Percentiles rank a stretch among this genome's conserved stretches.
phyloP scores from a whole-genome alignment of 2,888 invertebrate genomes.

The Rhorus exstirpatorius region DNA sequence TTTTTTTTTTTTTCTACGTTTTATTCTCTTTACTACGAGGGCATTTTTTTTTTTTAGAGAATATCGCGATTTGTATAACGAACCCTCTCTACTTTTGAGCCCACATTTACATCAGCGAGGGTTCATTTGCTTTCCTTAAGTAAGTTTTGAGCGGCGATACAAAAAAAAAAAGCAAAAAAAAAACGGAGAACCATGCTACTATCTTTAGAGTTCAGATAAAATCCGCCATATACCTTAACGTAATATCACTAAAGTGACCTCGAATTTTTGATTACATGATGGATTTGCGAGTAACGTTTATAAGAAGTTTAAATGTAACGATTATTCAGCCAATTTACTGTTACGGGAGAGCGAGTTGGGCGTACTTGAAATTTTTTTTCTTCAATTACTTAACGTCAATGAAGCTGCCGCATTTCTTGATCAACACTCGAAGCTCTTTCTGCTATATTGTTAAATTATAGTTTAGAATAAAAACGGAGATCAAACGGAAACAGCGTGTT shows the following conservation, averaged over 20 bases:
- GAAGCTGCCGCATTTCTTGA: too few relatives aligned
- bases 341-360: too few relatives aligned
- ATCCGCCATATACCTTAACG: constrained; percentile 51
- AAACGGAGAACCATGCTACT: neutral
- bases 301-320: too few relatives aligned
- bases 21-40: neutral
- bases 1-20: constrained; percentile 8
- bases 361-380: neutral
- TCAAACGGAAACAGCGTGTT: constrained; percentile 15
- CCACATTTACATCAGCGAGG: constrained; percentile 44
- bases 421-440: constrained; percentile 58
- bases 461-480: constrained; percentile 23
- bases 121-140: neutral
- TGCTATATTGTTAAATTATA: constrained; percentile 36
- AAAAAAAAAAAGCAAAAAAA: constrained; percentile 25
- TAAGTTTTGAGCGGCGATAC: constrained; percentile 28
- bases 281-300: too few relatives aligned
- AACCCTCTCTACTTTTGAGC: constrained; percentile 40
- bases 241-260: too few relatives aligned
- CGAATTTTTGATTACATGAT: too few relatives aligned
- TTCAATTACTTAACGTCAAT: too few relatives aligned
- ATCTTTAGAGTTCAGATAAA: constrained; percentile 30
- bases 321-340: too few relatives aligned
- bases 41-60: constrained; percentile 27
- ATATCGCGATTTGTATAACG: constrained; percentile 35